phyloP scores from a whole-genome alignment of 2,888 invertebrate genomes.

The Oscheius sp. region DNA sequence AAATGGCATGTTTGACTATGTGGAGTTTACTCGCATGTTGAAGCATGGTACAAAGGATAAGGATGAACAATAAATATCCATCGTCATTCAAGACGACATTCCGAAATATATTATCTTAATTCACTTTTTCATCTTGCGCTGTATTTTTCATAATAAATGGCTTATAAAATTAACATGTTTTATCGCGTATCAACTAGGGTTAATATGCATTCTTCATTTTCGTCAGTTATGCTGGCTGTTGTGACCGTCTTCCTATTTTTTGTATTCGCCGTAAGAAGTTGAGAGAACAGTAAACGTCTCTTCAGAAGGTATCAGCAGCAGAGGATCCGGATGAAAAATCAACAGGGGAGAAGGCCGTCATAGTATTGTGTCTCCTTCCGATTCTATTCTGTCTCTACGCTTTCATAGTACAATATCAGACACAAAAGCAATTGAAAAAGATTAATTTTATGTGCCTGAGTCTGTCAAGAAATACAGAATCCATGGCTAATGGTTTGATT shows the following conservation, averaged over 20 bases:
- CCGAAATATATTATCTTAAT: neutral
- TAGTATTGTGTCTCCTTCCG: slow-evolving; percentile 1
- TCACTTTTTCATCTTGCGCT: neutral
- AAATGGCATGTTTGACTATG: slow-evolving; percentile 90
- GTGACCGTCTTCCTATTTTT: too few species aligned
- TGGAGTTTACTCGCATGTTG: slow-evolving; percentile 96
- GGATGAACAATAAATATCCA: slow-evolving; percentile 79
- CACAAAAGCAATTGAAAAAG: slow-evolving; percentile 2
- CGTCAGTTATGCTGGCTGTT: too few species aligned
- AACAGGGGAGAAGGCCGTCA: slow-evolving; percentile 10
- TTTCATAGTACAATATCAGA: neutral
- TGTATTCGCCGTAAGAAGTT: too few species aligned
- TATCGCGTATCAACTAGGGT: too few species aligned
- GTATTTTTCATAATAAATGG: neutral
- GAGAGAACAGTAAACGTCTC: neutral
- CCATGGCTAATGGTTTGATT: neutral
- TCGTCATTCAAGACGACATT: slow-evolving; percentile 22
- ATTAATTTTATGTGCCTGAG: neutral
- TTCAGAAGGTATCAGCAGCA: neutral
- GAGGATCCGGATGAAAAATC: neutral
- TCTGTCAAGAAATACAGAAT: neutral
- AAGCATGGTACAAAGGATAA: slow-evolving; percentile 99
- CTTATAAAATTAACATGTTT: too few species aligned
- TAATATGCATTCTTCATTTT: too few species aligned
- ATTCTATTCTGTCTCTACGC: slow-evolving; percentile 9